Evolutionary conservation across 2,797 vertebrate species (phyloP).

Genomic region (Hipposideros larvatus): DNA sequence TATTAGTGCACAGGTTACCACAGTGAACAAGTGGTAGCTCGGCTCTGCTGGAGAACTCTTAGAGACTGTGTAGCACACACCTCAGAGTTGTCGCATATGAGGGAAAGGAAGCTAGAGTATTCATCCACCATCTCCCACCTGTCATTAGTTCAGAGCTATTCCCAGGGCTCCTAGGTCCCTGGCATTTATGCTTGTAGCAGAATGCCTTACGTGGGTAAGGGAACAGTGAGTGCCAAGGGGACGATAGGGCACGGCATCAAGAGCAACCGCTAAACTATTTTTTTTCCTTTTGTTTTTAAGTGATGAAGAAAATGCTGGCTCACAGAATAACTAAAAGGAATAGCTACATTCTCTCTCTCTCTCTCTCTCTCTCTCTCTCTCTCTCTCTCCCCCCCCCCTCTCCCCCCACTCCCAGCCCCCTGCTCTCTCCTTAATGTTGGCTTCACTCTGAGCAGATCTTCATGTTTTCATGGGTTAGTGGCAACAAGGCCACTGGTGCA

Average conservation of each 20-base stretch:
- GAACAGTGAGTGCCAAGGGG: neutral
- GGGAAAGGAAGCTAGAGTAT: neutral
- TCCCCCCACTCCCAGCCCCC: too few species aligned
- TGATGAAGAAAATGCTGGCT: neutral
- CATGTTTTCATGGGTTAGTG: neutral
- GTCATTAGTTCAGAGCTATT: neutral
- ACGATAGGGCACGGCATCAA: neutral
- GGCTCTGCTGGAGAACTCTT: neutral
- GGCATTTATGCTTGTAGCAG: neutral
- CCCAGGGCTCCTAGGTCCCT: neutral
- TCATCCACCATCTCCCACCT: neutral
- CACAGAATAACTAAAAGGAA: neutral
- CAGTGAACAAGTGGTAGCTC: neutral
- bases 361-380: too few species aligned
- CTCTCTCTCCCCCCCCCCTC: neutral
- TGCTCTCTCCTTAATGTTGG: neutral
- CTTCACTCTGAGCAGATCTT: neutral
- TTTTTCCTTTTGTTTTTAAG: conserved; percentile 45
- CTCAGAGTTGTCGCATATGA: neutral
- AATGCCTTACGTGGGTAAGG: neutral
- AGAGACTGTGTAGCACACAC: neutral
- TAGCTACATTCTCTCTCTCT: neutral
- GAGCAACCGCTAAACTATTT: neutral
- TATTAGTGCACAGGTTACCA: neutral
- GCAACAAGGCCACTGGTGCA: neutral